phyloP scores from a whole-genome alignment of 2,797 vertebrate species.

The Nothura maculosa region DNA sequence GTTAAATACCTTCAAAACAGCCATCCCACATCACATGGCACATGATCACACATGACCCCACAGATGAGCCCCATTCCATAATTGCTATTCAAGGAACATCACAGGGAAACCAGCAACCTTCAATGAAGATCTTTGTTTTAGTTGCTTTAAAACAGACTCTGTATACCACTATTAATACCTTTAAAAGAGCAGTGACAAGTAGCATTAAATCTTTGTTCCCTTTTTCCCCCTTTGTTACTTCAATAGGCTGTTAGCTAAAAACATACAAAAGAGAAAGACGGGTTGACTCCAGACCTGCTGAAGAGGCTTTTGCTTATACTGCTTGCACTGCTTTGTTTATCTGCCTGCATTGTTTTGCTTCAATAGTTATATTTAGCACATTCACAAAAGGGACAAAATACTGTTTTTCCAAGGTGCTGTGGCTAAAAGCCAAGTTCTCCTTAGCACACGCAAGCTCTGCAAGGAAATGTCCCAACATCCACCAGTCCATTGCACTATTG shows the following conservation, averaged over 20 bases:
- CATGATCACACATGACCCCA: not conserved
- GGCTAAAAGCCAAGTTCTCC: conserved; percentile 39
- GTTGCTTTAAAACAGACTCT: not conserved
- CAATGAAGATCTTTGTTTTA: not conserved
- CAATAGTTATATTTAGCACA: conserved; percentile 65
- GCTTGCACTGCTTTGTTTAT: conserved; percentile 59
- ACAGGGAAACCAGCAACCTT: not conserved
- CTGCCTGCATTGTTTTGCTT: conserved; percentile 61
- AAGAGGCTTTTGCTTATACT: conserved; percentile 52
- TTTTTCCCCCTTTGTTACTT: conserved; percentile 41
- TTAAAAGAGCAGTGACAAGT: not conserved
- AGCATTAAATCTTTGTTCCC: conserved; percentile 17
- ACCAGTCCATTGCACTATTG: not conserved
- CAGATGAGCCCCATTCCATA: not conserved
- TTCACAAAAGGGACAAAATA: conserved; percentile 35
- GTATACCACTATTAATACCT: not conserved
- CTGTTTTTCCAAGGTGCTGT: conserved; percentile 1
- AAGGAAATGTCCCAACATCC: not conserved
- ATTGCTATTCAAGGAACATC: not conserved
- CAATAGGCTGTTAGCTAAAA: conserved; percentile 61
- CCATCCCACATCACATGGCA: rapidly evolving
- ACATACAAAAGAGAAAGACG: conserved; percentile 41
- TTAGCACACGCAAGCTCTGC: not conserved
- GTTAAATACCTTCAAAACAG: not conserved
- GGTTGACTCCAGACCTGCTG: conserved; percentile 47